phyloP scores from a whole-genome alignment of 2,888 invertebrate genomes.

The Pammene aurita region DNA sequence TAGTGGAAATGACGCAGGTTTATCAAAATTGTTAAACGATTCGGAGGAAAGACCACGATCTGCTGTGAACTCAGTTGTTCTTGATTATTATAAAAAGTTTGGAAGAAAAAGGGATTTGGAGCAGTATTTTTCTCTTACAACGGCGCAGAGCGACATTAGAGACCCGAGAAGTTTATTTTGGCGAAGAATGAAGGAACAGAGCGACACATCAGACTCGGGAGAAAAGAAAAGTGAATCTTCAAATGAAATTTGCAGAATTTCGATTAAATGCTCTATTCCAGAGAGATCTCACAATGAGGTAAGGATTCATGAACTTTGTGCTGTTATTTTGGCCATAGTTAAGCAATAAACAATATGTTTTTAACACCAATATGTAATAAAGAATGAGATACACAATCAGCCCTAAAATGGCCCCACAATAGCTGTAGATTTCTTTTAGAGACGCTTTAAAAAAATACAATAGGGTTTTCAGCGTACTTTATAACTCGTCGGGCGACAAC shows the following conservation, averaged over 20 bases:
- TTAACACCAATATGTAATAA: too few species aligned
- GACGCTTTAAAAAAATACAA: too few species aligned
- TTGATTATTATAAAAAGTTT: slow-evolving; percentile 88
- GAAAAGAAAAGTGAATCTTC: slow-evolving; percentile 70
- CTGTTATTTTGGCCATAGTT: too few species aligned
- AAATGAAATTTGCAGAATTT: slow-evolving; percentile 73
- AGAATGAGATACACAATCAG: too few species aligned
- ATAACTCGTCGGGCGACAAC: too few species aligned
- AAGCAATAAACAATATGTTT: too few species aligned
- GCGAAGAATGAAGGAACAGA: slow-evolving; percentile 73
- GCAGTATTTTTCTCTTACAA: slow-evolving; percentile 85
- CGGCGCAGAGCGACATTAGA: slow-evolving; percentile 71
- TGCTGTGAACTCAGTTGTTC: slow-evolving; percentile 72
- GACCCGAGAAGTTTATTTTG: slow-evolving; percentile 73
- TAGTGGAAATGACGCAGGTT: slow-evolving; percentile 26
- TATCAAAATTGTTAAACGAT: slow-evolving; percentile 39
- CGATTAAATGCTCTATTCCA: slow-evolving; percentile 70
- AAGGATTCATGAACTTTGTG: slow-evolving; percentile 8
- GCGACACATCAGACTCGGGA: slow-evolving; percentile 73
- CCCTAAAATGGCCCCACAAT: too few species aligned
- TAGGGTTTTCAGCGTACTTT: too few species aligned
- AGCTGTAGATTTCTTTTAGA: too few species aligned
- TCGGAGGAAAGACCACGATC: slow-evolving; percentile 52
- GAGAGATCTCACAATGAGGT: slow-evolving; percentile 67
- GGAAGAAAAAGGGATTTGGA: slow-evolving; percentile 86